Conservation (phyloP, 2,113 vertebrate species). For the Cacatua alba region DNA sequence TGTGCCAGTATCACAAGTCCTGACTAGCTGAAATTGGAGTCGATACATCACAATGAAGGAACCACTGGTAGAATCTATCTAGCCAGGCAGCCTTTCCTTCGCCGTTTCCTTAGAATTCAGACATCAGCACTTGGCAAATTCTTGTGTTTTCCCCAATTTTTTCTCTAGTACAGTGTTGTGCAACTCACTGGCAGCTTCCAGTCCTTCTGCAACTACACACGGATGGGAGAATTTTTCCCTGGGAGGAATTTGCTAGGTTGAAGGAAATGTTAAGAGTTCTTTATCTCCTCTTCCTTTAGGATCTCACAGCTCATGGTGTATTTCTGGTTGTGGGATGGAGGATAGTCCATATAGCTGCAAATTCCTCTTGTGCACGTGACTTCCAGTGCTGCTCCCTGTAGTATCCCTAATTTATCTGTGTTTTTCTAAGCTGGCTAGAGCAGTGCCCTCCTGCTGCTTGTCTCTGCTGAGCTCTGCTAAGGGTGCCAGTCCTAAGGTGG, state of each 20-base stretch:
- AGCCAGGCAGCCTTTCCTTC: not conserved
- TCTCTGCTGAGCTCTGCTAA: not conserved
- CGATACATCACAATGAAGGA: not conserved
- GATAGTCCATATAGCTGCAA: not conserved
- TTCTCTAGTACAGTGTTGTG: not conserved
- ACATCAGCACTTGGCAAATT: not conserved
- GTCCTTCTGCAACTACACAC: not conserved
- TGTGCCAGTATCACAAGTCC: not conserved
- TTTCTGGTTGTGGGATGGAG: not conserved
- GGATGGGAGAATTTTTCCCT: not conserved
- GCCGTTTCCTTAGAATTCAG: not conserved
- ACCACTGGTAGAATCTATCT: not conserved
- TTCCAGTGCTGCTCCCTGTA: not conserved
- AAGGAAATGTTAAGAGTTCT: not conserved
- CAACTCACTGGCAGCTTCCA: not conserved
- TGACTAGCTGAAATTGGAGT: not conserved
- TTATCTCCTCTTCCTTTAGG: not conserved
- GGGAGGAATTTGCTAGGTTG: not conserved
- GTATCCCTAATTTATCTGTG: not conserved
- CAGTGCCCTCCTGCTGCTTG: not conserved
- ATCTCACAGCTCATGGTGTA: not conserved
- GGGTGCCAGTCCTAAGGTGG: not conserved
- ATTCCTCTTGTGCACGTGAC: not conserved
- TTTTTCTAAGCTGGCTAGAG: not conserved
- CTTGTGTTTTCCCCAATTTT: not conserved